Base-by-base conservation (phyloP, 1,140 invertebrate genomes). In the Drosophila ironensis region DNA sequence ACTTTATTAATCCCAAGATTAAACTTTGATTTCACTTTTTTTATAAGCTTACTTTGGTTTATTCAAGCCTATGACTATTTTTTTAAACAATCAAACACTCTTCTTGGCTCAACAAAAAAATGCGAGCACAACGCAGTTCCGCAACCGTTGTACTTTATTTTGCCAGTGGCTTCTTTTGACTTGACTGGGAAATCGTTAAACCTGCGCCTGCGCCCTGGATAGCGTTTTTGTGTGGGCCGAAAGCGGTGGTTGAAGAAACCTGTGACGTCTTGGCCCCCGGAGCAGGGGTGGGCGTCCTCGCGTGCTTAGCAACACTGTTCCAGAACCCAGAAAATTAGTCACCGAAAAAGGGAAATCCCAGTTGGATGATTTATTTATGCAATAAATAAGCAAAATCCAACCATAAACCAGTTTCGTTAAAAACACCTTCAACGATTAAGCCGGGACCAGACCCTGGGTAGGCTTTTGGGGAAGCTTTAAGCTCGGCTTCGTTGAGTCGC, bases 111-210 rank as follows among this genome's bases (percentile, higher is more conserved):
- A 70, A 50, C 25, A 48, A 25, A 53, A 53, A 51, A 51, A 37
- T 48, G 14, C 28, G n/a, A n/a, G n/a, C 41, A 69, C 45, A 80
- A 75, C 74, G 80, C 37, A 86, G 66, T 64, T 74, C 47, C 48
- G 52, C 66, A 60, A 52, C 59, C 41, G 64, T 60, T 61, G 40
- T 54, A 75, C 66, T 61, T 68, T 75, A 86, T 72, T 72, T 80
- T 86, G 70, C 60, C 60, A 63, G 52, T 69, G 54, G 33, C 60
- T 75, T 44, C 14, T n/a, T n/a, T n/a, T n/a, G n/a, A 48, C 53
- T 20, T 24, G 42, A 16, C 60, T 51, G 54, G 60, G 42, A 74
- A 86, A 86, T 86, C 80, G 71, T 86, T 86, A 86, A 86, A 64
- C 28, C 53, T 38, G 80, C 80, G 57, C 42, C 46, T 41, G 57